A percentile compares a stretch with the other conserved stretches of the same genome.
phyloP scores from a whole-genome alignment of 53 echinoderm and acorn worm species.

The Holothuria leucospilota region DNA sequence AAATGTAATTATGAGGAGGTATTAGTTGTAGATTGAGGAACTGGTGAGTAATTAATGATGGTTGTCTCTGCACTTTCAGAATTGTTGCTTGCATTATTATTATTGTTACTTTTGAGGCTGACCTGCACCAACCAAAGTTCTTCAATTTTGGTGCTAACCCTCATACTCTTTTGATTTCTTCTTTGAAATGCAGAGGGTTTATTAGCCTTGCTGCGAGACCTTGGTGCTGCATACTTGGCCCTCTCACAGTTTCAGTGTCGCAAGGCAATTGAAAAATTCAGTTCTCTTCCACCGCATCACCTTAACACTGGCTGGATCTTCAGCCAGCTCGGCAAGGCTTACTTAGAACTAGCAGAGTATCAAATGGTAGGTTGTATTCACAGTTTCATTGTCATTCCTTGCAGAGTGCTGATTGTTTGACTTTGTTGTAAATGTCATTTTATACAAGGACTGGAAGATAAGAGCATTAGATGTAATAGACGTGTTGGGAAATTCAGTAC shows the following conservation, averaged over 20 bases:
- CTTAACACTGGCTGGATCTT: constrained; percentile 97
- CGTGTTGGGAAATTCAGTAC: no score
- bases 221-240: constrained; percentile 84
- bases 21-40: no score
- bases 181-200: constrained; percentile 79
- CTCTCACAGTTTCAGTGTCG: constrained; percentile 92
- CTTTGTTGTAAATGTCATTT: neutral
- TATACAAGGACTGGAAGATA: neutral
- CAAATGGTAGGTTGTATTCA: constrained; percentile 71
- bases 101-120: no score
- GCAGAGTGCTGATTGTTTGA: neutral
- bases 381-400: neutral
- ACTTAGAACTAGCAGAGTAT: constrained; percentile 91
- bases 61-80: no score
- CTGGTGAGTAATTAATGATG: no score
- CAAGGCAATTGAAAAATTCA: constrained; percentile 87
- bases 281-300: constrained; percentile 85
- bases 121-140: no score
- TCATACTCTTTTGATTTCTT: neutral
- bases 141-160: no score
- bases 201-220: constrained; percentile 83
- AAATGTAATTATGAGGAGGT: no score
- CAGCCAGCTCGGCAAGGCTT: constrained; percentile 88
- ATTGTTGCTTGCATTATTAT: no score
- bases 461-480: neutral